These are phyloP conservation scores for Turdus rufiventris DNA, from an alignment of 2,113 vertebrate genomes.

Conservation along the genomic window DNA sequence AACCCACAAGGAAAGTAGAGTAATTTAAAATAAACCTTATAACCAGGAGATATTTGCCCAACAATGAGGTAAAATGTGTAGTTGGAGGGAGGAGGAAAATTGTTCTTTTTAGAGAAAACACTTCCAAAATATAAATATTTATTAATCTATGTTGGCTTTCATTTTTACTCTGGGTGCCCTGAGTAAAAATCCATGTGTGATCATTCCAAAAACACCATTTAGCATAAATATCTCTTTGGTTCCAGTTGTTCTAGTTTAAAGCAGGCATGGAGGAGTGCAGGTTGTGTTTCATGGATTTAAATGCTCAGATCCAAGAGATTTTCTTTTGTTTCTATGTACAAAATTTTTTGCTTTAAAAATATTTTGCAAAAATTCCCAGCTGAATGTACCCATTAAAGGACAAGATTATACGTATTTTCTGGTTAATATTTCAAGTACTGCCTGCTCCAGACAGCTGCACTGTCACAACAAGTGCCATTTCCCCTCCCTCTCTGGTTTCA, in stretches of 20 bases:
- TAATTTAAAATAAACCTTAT: background rate
- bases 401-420: background rate
- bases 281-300: background rate
- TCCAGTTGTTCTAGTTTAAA: background rate
- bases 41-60: background rate
- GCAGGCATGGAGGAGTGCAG: background rate
- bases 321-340: background rate
- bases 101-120: background rate
- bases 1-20: background rate
- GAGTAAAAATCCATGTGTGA: background rate
- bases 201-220: background rate
- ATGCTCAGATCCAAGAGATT: background rate
- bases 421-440: background rate
- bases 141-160: background rate
- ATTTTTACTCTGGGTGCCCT: background rate
- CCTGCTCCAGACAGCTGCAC: background rate
- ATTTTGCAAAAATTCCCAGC: background rate
- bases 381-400: background rate
- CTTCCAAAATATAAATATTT: background rate
- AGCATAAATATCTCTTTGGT: background rate
- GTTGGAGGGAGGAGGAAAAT: background rate
- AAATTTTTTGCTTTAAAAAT: background rate
- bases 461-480: background rate
- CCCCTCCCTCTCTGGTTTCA: accelerated
- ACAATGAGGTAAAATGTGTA: background rate